Evolutionary conservation across 2,888 invertebrate species (phyloP).

Genomic region (Caenorhabditis zanzibari): DNA sequence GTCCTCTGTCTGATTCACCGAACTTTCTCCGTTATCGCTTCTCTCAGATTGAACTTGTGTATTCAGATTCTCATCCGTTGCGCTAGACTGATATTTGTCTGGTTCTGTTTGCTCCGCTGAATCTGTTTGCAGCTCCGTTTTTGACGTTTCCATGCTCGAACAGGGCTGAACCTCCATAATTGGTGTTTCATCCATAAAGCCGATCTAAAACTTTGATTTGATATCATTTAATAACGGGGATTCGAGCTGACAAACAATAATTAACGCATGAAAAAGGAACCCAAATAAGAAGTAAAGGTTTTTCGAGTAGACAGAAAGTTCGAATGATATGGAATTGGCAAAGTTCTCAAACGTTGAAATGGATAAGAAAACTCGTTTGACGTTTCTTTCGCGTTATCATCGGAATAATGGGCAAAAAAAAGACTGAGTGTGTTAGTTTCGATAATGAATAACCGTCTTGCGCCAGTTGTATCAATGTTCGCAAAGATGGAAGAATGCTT

Average conservation of each 20-base stretch:
- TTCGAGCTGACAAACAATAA: not conserved
- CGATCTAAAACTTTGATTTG: not conserved
- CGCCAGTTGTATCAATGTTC: slow-evolving; percentile 4
- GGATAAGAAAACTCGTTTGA: slow-evolving; percentile 33
- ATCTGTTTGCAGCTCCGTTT: too few relatives aligned
- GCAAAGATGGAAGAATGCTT: not conserved
- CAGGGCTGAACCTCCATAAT: not conserved
- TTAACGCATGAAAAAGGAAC: not conserved
- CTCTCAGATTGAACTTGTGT: too few relatives aligned
- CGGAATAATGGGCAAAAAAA: slow-evolving; percentile 15
- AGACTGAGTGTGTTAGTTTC: not conserved
- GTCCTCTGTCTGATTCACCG: too few relatives aligned
- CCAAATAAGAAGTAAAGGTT: not conserved
- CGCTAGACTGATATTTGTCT: too few relatives aligned
- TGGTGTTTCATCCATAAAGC: not conserved
- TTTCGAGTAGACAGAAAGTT: slow-evolving; percentile 3
- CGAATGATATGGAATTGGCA: slow-evolving; percentile 10
- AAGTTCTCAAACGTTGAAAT: slow-evolving; percentile 6
- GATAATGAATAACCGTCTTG: not conserved
- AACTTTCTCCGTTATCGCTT: too few relatives aligned
- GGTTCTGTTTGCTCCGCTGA: too few relatives aligned
- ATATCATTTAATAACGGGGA: not conserved
- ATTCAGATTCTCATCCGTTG: too few relatives aligned
- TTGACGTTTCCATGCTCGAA: too few relatives aligned
- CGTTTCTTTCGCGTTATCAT: slow-evolving; percentile 13